These are phyloP conservation scores for Tribolium freemani DNA, from an alignment of 2,888 invertebrate species.

Conservation along the genomic window DNA sequence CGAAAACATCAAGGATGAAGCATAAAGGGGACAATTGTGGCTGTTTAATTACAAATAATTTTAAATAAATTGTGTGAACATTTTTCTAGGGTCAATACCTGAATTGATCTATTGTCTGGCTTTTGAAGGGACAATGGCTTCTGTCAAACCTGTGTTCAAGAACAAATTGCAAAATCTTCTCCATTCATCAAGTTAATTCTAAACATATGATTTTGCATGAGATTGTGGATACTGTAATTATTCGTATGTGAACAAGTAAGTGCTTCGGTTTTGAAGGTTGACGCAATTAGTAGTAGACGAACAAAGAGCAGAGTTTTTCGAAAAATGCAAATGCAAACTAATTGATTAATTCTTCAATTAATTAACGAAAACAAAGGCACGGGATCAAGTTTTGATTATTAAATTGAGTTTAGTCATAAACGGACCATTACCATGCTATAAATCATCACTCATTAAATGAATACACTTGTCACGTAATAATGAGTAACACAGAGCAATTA, in stretches of 20 bases:
- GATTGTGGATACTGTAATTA: neutral
- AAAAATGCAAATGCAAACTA: neutral
- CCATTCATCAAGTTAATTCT: neutral
- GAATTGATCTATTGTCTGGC: neutral
- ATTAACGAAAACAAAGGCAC: neutral
- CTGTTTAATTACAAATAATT: neutral
- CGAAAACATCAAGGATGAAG: neutral
- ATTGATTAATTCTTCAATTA: too few species aligned
- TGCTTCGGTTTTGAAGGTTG: neutral
- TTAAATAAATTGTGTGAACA: constrained; percentile 1
- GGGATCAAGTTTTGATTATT: neutral
- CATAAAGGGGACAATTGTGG: neutral
- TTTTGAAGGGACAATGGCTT: constrained; percentile 5
- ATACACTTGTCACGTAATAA: constrained; percentile 17
- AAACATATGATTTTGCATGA: neutral
- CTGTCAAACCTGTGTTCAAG: constrained; percentile 1
- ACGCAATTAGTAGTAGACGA: neutral
- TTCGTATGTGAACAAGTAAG: neutral
- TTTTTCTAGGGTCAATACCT: constrained; percentile 2
- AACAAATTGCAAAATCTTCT: constrained; percentile 10
- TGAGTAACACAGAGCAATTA: constrained; percentile 5
- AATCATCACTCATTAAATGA: constrained; percentile 8
- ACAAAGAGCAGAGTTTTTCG: neutral
- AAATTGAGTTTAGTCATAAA: neutral
- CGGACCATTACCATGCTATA: neutral